Conservation (phyloP, 1,140 invertebrate species). For the Stegodyphus dumicola region DNA sequence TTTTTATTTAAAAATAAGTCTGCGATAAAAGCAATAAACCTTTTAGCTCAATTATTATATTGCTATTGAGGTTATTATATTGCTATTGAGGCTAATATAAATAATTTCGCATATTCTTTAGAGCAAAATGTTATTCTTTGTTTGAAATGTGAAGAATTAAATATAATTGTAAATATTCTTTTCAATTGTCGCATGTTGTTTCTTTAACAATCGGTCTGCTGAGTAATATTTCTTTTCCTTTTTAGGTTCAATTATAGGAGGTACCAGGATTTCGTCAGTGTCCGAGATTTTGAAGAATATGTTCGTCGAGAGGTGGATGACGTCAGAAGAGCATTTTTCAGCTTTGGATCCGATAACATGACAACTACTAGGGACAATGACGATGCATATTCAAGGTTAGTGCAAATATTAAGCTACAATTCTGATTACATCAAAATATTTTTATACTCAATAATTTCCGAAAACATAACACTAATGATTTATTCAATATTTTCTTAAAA, state of each 20-base stretch:
- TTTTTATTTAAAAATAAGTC: too few species aligned
- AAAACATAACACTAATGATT: background rate
- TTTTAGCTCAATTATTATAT: background rate
- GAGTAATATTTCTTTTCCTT: background rate
- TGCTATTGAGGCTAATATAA: background rate
- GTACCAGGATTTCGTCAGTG: background rate
- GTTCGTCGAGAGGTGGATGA: background rate
- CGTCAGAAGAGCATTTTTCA: background rate
- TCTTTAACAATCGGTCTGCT: background rate
- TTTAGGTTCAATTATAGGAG: background rate
- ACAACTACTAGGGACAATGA: background rate
- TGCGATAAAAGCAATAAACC: background rate
- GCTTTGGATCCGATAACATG: background rate
- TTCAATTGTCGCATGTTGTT: background rate
- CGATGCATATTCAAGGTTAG: background rate
- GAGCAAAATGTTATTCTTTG: background rate
- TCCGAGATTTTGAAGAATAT: background rate
- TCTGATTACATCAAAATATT: background rate
- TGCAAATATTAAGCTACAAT: background rate
- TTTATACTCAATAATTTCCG: background rate
- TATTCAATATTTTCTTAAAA: too few species aligned
- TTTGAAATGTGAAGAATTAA: background rate
- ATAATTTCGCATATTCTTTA: background rate
- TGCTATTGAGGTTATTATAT: background rate
- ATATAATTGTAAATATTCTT: background rate